A percentile compares a stretch with the other conserved stretches of the same genome.
Conservation (phyloP, 2,888 invertebrate genomes). For the Nymphalis polychloros region DNA sequence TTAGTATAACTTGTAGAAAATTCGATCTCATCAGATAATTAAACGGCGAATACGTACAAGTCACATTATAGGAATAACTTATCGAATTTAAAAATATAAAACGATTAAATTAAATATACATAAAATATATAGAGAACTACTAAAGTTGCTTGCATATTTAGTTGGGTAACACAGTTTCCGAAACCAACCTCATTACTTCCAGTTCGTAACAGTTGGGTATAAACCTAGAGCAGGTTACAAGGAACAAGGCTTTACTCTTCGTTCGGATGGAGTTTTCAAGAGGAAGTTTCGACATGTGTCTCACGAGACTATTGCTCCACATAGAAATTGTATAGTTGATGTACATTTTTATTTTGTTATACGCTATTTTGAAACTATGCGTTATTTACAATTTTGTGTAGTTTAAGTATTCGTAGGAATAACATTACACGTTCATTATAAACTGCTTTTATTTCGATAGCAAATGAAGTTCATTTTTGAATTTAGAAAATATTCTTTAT, state of each 20-base stretch:
- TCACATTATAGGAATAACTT: neutral
- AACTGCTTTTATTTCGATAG: no score
- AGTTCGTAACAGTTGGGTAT: constrained; percentile 34
- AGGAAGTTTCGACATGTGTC: constrained; percentile 73
- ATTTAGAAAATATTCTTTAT: neutral
- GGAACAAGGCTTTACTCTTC: constrained; percentile 70
- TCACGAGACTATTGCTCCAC: constrained; percentile 56
- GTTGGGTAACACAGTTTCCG: constrained; percentile 5
- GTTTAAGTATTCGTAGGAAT: neutral
- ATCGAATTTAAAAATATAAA: neutral
- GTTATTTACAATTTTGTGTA: no score
- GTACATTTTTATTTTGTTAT: constrained; percentile 3
- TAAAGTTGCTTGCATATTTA: neutral
- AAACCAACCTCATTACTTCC: constrained; percentile 21
- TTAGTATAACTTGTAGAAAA: neutral
- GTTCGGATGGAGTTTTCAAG: constrained; percentile 64
- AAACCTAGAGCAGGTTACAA: constrained; percentile 49
- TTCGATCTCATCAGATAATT: neutral
- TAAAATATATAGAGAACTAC: neutral
- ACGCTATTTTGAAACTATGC: neutral
- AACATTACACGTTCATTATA: neutral
- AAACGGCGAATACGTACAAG: neutral
- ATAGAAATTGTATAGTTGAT: constrained; percentile 27
- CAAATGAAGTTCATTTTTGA: no score
- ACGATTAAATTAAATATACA: neutral